A percentile compares a stretch with the other conserved stretches of the same genome.
phyloP scores from a whole-genome alignment of 1,140 invertebrate genomes.

The Anadara kagoshimensis region DNA sequence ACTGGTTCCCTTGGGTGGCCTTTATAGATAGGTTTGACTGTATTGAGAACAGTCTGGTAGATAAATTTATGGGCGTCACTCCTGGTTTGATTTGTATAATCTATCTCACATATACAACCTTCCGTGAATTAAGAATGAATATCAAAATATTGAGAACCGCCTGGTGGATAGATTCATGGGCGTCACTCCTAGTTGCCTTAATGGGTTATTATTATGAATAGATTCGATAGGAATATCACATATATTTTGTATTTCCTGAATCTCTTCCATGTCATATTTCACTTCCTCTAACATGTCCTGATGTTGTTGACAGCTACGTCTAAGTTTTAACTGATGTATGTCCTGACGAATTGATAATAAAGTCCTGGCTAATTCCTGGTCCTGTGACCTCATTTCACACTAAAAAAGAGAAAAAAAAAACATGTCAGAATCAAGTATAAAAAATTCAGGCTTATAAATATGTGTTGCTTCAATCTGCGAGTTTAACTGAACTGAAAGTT shows the following conservation, averaged over 20 bases:
- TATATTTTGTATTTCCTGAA: constrained; percentile 57
- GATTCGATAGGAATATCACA: constrained; percentile 58
- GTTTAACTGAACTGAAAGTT: too few relatives aligned
- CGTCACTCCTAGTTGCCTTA: constrained; percentile 66
- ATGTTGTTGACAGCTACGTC: constrained; percentile 62
- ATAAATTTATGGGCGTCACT: too few relatives aligned
- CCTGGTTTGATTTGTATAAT: too few relatives aligned
- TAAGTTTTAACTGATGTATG: constrained; percentile 63
- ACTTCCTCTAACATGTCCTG: constrained; percentile 66
- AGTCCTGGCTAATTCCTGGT: constrained; percentile 63
- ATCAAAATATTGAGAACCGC: constrained; percentile 64
- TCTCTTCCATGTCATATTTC: constrained; percentile 64
- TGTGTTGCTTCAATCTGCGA: too few relatives aligned
- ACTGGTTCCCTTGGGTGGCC: too few relatives aligned
- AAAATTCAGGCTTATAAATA: too few relatives aligned
- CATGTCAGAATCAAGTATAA: too few relatives aligned
- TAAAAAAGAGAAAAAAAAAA: constrained; percentile 37
- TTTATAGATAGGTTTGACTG: too few relatives aligned
- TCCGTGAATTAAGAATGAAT: too few relatives aligned
- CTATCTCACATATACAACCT: too few relatives aligned
- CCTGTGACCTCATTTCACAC: constrained; percentile 64
- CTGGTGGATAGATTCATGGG: constrained; percentile 63
- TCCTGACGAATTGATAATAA: constrained; percentile 63
- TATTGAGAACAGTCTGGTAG: too few relatives aligned
- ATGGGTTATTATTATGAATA: constrained; percentile 53